Conservation (phyloP, 2,888 invertebrate species). For the Baccha elongata region DNA sequence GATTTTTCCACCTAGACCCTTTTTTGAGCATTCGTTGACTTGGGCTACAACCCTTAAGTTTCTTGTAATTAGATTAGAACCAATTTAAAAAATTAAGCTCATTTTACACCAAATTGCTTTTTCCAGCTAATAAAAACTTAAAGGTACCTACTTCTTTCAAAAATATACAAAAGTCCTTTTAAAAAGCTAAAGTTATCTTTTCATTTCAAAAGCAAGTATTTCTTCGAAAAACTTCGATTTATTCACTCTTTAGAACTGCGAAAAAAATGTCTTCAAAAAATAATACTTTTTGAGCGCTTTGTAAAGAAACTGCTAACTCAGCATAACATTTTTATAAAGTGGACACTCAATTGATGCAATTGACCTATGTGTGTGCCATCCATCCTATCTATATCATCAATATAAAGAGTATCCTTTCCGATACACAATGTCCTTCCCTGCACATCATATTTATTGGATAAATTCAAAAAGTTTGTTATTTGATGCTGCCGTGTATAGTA, state of each 20-base stretch:
- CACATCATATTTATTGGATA: conserved; percentile 50
- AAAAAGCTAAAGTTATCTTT: not conserved
- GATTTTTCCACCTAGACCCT: no score
- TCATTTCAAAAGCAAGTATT: not conserved
- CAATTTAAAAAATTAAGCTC: no score
- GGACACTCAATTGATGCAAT: conserved; percentile 55
- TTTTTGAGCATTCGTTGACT: no score
- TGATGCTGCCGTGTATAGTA: conserved; percentile 16
- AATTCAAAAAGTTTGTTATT: conserved; percentile 38
- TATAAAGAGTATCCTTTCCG: conserved; percentile 17
- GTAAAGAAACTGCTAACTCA: conserved; percentile 29
- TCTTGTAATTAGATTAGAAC: no score
- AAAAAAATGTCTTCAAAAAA: conserved; percentile 7
- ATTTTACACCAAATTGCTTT: no score
- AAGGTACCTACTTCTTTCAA: no score
- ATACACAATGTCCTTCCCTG: conserved; percentile 20
- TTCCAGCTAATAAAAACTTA: no score
- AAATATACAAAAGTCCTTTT: not conserved
- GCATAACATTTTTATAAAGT: conserved; percentile 37
- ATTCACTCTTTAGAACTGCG: not conserved
- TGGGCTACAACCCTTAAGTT: no score
- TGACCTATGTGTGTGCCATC: conserved; percentile 41
- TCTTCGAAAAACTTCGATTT: not conserved
- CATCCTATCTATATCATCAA: not conserved
- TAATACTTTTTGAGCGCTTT: conserved; percentile 28